Evolutionary conservation across 2,888 invertebrate species (phyloP).

Genomic region (Metallyticus violacea): DNA sequence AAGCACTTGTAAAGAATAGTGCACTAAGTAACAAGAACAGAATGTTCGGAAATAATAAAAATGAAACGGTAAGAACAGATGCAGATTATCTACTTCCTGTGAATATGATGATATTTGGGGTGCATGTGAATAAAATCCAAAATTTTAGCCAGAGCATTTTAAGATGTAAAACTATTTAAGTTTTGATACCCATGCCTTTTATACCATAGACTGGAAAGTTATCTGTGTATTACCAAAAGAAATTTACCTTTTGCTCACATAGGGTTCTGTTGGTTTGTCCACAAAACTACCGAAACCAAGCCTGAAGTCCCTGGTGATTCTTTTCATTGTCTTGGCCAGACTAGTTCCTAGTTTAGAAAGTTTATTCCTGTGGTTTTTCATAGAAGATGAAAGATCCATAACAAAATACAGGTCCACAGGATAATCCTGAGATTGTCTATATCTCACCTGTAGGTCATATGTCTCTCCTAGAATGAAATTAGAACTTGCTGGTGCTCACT

Average conservation of each 20-base stretch:
- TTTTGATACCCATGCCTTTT: no score
- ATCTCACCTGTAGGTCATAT: conserved; percentile 51
- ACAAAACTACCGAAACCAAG: conserved; percentile 94
- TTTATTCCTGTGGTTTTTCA: conserved; percentile 97
- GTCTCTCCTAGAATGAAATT: neutral
- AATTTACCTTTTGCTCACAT: neutral
- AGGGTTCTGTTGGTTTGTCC: conserved; percentile 93
- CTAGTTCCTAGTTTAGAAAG: conserved; percentile 78
- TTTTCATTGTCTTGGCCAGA: conserved; percentile 84
- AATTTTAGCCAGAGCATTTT: no score
- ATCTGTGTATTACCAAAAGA: no score
- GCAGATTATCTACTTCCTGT: no score
- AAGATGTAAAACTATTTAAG: no score
- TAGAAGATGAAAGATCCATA: conserved; percentile 98
- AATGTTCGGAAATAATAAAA: no score
- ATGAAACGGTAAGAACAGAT: no score
- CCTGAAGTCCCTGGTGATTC: conserved; percentile 88
- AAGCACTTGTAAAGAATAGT: no score
- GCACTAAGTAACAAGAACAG: no score
- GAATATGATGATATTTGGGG: no score
- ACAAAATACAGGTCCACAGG: conserved; percentile 98
- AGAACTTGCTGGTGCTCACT: neutral
- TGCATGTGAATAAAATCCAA: no score
- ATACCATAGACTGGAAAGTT: no score
- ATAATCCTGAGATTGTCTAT: conserved; percentile 75